Percentiles rank a stretch among this genome's conserved stretches.
phyloP scores from a whole-genome alignment of 2,797 vertebrate species.

The Orestias chungarensis region DNA sequence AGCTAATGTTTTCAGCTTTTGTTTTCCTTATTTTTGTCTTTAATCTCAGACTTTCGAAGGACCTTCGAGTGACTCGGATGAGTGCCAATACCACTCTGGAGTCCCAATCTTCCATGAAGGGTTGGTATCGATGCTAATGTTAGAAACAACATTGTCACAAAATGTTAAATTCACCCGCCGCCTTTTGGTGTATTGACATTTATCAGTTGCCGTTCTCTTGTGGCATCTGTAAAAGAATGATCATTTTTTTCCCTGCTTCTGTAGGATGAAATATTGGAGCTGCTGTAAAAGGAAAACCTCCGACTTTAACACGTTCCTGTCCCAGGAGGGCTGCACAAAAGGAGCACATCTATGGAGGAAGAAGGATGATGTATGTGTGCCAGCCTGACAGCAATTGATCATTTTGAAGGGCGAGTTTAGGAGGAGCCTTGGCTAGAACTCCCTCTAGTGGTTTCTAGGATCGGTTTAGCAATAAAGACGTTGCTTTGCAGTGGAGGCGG shows the following conservation, averaged over 20 bases:
- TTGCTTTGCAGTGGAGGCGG: neutral
- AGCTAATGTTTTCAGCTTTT: neutral
- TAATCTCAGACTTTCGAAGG: slow-evolving; percentile 76
- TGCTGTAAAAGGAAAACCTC: slow-evolving; percentile 98
- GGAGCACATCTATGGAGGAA: slow-evolving; percentile 92
- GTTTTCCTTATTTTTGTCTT: slow-evolving; percentile 9
- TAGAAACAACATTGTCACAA: neutral
- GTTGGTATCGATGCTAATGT: slow-evolving; percentile 50
- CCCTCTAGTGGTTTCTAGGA: slow-evolving; percentile 57
- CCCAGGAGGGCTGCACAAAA: slow-evolving; percentile 91
- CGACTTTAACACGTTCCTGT: slow-evolving; percentile 97
- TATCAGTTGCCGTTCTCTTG: slow-evolving; percentile 7
- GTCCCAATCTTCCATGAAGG: slow-evolving; percentile 83
- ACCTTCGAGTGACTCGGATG: slow-evolving; percentile 84
- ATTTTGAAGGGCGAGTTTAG: slow-evolving; percentile 5
- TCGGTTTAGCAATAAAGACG: neutral
- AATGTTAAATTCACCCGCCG: neutral
- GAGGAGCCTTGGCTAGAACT: slow-evolving; percentile 27
- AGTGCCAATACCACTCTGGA: slow-evolving; percentile 90
- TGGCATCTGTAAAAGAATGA: slow-evolving; percentile 15
- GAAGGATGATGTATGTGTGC: slow-evolving; percentile 84
- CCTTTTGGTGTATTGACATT: neutral
- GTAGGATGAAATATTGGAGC: slow-evolving; percentile 99
- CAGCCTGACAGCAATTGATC: slow-evolving; percentile 17
- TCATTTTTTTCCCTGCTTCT: slow-evolving; percentile 35